Percentiles rank a stretch among this genome's conserved stretches.
Conservation (phyloP, 2,113 vertebrate species). For the Zingel zingel region DNA sequence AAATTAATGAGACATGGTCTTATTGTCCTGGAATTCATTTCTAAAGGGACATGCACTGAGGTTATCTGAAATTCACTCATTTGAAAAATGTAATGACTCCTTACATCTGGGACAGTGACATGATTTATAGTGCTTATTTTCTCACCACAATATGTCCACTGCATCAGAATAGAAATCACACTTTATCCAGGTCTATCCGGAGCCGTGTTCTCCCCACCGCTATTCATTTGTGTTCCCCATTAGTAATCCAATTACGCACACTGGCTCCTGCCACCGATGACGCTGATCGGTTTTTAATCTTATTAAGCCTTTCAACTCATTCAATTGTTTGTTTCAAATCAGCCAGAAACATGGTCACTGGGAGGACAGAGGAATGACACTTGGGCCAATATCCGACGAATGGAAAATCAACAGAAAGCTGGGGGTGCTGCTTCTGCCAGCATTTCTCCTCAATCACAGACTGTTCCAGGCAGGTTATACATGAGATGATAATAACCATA, state of each 20-base stretch:
- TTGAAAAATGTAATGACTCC: conserved; percentile 72
- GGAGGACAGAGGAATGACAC: conserved; percentile 61
- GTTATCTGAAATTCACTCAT: conserved; percentile 68
- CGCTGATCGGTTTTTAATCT: conserved; percentile 73
- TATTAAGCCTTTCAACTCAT: conserved; percentile 59
- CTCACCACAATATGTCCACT: conserved; percentile 57
- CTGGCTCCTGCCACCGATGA: conserved; percentile 65
- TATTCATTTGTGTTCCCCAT: conserved; percentile 73
- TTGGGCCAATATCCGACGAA: conserved; percentile 28
- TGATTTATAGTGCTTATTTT: conserved; percentile 76
- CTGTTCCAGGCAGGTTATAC: conserved; percentile 29
- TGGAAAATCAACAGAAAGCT: conserved; percentile 24
- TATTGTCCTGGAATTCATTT: conserved; percentile 64
- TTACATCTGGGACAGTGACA: conserved; percentile 66
- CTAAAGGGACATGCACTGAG: conserved; percentile 51
- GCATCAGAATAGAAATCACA: conserved; percentile 74
- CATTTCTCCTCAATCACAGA: conserved; percentile 15
- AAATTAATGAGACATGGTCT: conserved; percentile 66
- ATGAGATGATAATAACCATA: background rate
- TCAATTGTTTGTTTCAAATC: conserved; percentile 66
- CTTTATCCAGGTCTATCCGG: conserved; percentile 67
- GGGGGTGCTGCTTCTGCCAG: background rate
- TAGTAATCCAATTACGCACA: conserved; percentile 76
- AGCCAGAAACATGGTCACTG: conserved; percentile 25
- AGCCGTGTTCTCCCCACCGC: conserved; percentile 53